Percentiles rank a stretch among this genome's conserved stretches.
phyloP scores from a whole-genome alignment of 2,888 invertebrate genomes.

The Lapara coniferarum region DNA sequence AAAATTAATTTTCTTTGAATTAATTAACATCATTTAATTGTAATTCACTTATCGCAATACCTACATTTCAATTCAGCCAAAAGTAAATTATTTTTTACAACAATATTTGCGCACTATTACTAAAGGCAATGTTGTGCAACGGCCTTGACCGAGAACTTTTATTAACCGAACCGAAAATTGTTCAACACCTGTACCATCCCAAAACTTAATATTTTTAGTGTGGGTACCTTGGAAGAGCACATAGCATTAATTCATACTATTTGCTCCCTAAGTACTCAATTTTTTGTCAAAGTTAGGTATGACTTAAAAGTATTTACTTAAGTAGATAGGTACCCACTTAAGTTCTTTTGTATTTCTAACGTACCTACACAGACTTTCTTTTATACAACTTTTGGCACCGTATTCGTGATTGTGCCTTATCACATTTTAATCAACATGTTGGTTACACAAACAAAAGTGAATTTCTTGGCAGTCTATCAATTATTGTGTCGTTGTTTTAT shows the following conservation, averaged over 20 bases:
- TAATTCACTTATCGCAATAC: background rate
- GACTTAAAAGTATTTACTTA: no score
- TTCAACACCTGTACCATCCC: background rate
- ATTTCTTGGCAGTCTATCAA: background rate
- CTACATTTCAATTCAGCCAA: background rate
- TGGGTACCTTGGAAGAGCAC: no score
- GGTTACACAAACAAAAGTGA: background rate
- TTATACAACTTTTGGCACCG: background rate
- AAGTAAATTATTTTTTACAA: background rate
- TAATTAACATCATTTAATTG: background rate
- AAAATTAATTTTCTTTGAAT: background rate
- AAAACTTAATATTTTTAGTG: no score
- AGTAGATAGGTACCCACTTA: no score
- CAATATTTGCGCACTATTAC: slow-evolving; percentile 1
- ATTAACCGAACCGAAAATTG: background rate
- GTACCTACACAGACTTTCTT: background rate
- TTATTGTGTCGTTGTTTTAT: no score
- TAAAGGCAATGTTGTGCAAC: slow-evolving; percentile 14
- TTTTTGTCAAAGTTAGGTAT: no score
- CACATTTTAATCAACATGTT: background rate
- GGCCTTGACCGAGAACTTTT: slow-evolving; percentile 14
- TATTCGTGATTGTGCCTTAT: background rate
- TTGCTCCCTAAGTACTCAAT: no score
- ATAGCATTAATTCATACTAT: no score
- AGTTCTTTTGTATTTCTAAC: background rate